Percentiles rank a stretch among this genome's conserved stretches.
These are phyloP conservation scores for Forbesichthys papilliferus DNA, from an alignment of 2,113 vertebrate species.

Conservation along the genomic window DNA sequence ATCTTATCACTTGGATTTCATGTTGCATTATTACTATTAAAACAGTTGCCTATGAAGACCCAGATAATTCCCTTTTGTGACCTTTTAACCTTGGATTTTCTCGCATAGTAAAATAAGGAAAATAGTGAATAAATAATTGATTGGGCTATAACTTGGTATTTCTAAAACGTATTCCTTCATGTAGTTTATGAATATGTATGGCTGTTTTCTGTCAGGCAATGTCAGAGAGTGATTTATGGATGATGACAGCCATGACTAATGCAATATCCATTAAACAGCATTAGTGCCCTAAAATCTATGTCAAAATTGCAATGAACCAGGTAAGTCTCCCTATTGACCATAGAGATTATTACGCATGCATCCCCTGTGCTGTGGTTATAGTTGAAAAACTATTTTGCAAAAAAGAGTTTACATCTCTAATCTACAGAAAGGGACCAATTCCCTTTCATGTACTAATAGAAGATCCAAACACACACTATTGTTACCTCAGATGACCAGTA, in stretches of 20 bases:
- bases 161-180: constrained; percentile 15
- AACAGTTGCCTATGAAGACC: too few relatives aligned
- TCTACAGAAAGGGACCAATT: too few relatives aligned
- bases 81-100: too few relatives aligned
- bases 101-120: too few relatives aligned
- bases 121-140: too few relatives aligned
- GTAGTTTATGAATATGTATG: constrained; percentile 50
- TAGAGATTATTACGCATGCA: constrained; percentile 47
- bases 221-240: constrained; percentile 56
- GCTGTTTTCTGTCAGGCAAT: constrained; percentile 50
- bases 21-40: too few relatives aligned
- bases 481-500: too few relatives aligned
- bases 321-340: constrained; percentile 11
- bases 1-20: too few relatives aligned
- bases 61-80: too few relatives aligned
- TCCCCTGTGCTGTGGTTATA: constrained; percentile 15
- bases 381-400: constrained; percentile 20
- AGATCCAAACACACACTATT: too few relatives aligned
- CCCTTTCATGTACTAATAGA: too few relatives aligned
- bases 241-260: constrained; percentile 51
- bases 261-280: constrained; percentile 62
- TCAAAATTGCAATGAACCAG: constrained; percentile 34
- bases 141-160: background rate
- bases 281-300: constrained; percentile 51
- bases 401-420: background rate